A percentile compares a stretch with the other conserved stretches of the same genome.
These are phyloP conservation scores for Genyomyrus donnyi DNA, from an alignment of 2,113 vertebrate genomes.

Conservation along the genomic window DNA sequence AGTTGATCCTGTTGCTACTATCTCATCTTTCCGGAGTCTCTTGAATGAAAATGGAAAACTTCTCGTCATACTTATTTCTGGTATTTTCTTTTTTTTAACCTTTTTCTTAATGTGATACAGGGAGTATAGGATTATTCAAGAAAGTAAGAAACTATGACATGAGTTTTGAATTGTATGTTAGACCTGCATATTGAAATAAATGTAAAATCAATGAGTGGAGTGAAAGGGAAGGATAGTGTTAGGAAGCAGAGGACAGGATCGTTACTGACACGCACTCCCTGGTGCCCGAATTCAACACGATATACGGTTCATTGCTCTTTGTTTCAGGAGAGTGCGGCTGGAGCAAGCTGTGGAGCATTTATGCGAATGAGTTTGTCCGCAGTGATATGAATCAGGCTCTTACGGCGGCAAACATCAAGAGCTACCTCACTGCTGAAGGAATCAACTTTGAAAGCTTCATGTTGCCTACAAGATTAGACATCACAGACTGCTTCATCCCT, in stretches of 20 bases:
- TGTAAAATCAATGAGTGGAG: not conserved
- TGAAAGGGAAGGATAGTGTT: not conserved
- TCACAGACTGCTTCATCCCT: constrained; percentile 78
- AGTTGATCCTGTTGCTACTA: constrained; percentile 65
- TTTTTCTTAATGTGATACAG: not conserved
- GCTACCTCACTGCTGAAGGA: constrained; percentile 59
- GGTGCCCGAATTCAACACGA: not conserved
- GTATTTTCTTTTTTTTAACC: constrained; percentile 57
- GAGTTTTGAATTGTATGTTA: not conserved
- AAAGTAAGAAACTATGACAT: not conserved
- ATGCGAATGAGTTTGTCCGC: constrained; percentile 46
- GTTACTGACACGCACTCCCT: not conserved
- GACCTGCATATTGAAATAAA: not conserved
- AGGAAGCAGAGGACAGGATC: not conserved
- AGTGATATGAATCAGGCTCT: constrained; percentile 59
- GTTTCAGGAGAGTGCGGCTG: not conserved
- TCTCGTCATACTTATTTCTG: constrained; percentile 78
- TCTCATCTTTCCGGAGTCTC: constrained; percentile 74
- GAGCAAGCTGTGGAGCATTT: not conserved
- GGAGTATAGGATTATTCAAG: not conserved
- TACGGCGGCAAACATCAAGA: constrained; percentile 61
- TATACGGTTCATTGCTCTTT: not conserved
- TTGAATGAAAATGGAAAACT: constrained; percentile 70
- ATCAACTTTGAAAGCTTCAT: constrained; percentile 62
- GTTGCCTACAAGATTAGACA: constrained; percentile 75